Base-by-base conservation (phyloP, 2,797 vertebrate genomes). In the Chiropotes sagulatus region DNA sequence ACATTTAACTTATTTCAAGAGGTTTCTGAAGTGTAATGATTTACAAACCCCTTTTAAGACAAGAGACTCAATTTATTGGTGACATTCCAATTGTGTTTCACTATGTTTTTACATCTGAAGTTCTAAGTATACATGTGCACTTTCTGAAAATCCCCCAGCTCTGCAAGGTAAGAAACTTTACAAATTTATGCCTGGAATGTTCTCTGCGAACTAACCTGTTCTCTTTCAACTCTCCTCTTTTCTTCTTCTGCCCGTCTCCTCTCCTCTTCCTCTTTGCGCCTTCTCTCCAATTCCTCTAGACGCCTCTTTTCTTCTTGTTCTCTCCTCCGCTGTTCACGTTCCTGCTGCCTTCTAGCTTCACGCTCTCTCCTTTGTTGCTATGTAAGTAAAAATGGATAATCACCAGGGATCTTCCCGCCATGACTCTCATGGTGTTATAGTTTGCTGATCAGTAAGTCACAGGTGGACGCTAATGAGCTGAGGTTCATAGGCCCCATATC, bases 361-460 rank as follows among this genome's bases (percentile, higher is more conserved):
- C 99, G 99, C 95, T 99, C 99, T 50, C 99, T 99, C 54, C 99
- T 99, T 97, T 99, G 99, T 99, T 99, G 99, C 99, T 99, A 97
- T 3, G 52, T 19, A 95, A 98, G 93, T 2, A 61, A 72, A 94
- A n/a, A 39, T 0, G 48, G 4, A 22, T 1, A 10, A 57, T 95
- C 48, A 91, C 22, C 67, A 50, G 50, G 17, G 36, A 5, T 9
- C 46, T 52, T 36, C 4, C 2, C 0, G 36, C 5, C 22, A 13
- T 4, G 13, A 28, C 44, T 75, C 52, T n/a, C 19, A 13, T 0
- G n/a, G 46, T 19, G 64, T n/a, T 67, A 67, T 2, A 5, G 26
- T 15, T 0, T 14, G 80, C 61, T 8, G 28, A 46, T 5, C 57
- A 3, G 50, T 70, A 17, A 54, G 46, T 70, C 17, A 50, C 4